Conservation (phyloP, 2,113 vertebrate genomes). For the Percopsis transmontana region DNA sequence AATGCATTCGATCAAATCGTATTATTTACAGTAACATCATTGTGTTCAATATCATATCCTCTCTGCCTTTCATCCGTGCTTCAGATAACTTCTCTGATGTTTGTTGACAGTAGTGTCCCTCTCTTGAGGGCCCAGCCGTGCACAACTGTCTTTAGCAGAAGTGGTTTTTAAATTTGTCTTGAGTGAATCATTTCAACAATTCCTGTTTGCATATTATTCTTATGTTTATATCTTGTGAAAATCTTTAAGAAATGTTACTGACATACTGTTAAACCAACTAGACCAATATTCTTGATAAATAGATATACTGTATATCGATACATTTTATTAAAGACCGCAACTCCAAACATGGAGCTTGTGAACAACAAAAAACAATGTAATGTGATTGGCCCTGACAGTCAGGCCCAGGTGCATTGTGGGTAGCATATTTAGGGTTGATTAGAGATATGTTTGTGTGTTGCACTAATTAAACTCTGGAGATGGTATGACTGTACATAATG, state of each 20-base stretch:
- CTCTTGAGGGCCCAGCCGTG: background rate
- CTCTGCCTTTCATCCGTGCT: background rate
- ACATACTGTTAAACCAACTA: background rate
- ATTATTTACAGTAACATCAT: background rate
- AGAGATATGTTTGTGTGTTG: slow-evolving; percentile 56
- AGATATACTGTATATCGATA: too few species aligned
- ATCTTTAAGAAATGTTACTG: too few species aligned
- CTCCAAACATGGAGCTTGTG: slow-evolving; percentile 4
- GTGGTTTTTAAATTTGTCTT: too few species aligned
- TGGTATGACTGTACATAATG: slow-evolving; percentile 70
- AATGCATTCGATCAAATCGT: background rate
- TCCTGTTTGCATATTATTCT: too few species aligned
- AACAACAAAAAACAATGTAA: slow-evolving; percentile 47
- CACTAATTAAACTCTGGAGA: slow-evolving; percentile 67
- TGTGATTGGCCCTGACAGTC: slow-evolving; percentile 61
- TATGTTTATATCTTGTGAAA: background rate
- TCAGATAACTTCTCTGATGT: background rate
- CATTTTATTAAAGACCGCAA: too few species aligned
- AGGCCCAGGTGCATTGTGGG: slow-evolving; percentile 42
- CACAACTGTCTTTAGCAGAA: background rate
- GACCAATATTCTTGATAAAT: background rate
- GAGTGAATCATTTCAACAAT: too few species aligned
- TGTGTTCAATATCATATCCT: background rate
- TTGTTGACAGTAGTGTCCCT: background rate
- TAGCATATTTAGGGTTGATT: slow-evolving; percentile 54